Percentiles rank a stretch among this genome's conserved stretches.
These are phyloP conservation scores for Cyprinella venusta DNA, from an alignment of 2,797 vertebrate species.

Conservation along the genomic window DNA sequence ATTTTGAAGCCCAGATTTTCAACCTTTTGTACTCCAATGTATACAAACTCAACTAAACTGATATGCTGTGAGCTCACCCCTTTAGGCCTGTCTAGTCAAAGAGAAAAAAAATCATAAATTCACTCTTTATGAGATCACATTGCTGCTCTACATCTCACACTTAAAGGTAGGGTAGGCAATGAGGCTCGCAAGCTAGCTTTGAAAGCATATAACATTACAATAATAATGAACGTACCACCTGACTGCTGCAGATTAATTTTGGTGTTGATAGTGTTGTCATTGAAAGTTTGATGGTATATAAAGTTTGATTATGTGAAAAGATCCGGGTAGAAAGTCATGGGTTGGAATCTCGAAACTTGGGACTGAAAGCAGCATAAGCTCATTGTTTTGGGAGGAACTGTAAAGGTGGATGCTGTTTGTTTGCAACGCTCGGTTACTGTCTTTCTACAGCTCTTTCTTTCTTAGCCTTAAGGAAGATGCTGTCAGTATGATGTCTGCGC, in stretches of 20 bases:
- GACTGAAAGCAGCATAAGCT: not conserved
- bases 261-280: not conserved
- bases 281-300: no score
- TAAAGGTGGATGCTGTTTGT: not conserved
- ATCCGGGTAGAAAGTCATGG: not conserved
- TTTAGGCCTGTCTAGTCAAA: constrained; percentile 40
- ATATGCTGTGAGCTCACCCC: constrained; percentile 31
- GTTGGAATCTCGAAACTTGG: not conserved
- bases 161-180: not conserved
- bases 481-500: no score
- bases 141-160: constrained; percentile 32
- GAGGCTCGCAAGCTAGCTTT: not conserved
- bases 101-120: constrained; percentile 50
- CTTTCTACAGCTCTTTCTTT: no score
- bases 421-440: not conserved
- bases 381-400: not conserved
- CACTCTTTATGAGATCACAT: constrained; percentile 21
- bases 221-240: not conserved
- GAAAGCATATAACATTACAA: not conserved
- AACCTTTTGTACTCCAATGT: not conserved
- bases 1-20: not conserved
- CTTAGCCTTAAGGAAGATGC: no score
- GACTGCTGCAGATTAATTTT: not conserved
- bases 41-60: constrained; percentile 37
- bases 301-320: not conserved